A percentile compares a stretch with the other conserved stretches of the same genome.
Evolutionary conservation across 53 echinoderm and acorn worm species (phyloP).

Genomic region (Holothuria scabra): DNA sequence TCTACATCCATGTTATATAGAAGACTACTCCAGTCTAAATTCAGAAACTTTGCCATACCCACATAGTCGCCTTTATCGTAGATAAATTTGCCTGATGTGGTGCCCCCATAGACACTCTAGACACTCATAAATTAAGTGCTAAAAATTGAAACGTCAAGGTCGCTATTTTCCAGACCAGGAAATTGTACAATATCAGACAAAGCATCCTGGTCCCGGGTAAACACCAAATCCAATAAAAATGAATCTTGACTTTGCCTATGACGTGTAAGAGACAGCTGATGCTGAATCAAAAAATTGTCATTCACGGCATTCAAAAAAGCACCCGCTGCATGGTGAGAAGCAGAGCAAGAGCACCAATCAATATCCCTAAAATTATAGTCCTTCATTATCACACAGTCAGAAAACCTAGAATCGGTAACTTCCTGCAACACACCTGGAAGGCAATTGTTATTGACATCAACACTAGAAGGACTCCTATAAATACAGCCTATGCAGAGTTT

Average conservation of each 20-base stretch:
- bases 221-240: neutral
- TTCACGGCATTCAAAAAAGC: neutral
- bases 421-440: neutral
- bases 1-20: too few relatives aligned
- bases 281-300: neutral
- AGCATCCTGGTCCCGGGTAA: neutral
- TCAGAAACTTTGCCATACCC: too few relatives aligned
- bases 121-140: too few relatives aligned
- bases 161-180: neutral
- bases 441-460: neutral
- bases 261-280: neutral
- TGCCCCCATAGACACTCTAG: too few relatives aligned
- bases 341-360: neutral
- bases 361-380: neutral
- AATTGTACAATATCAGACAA: neutral
- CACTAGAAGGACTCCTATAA: constrained; percentile 2
- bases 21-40: too few relatives aligned
- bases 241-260: neutral
- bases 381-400: neutral
- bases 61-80: too few relatives aligned
- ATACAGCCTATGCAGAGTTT: neutral
- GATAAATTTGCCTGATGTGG: too few relatives aligned
- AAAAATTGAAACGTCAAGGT: too few relatives aligned
- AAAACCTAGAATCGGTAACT: neutral
- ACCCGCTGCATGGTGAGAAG: neutral